Percentiles rank a stretch among this genome's conserved stretches.
These are phyloP conservation scores for Sericinus montela DNA, from an alignment of 2,888 invertebrate species.

Conservation along the genomic window DNA sequence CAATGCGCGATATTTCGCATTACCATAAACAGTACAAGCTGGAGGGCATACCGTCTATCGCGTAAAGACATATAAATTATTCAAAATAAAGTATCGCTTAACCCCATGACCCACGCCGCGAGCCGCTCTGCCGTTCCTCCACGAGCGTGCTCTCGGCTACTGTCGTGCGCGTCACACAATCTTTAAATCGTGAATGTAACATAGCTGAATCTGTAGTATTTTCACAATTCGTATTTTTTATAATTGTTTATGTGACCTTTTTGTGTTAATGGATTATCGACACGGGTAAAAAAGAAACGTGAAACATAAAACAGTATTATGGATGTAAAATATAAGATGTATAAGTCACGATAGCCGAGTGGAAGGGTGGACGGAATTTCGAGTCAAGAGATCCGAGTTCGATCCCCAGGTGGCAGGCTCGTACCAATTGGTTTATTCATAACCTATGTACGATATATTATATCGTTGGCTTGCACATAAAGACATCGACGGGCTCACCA, in stretches of 20 bases:
- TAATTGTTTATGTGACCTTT: background rate
- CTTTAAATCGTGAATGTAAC: conserved; percentile 18
- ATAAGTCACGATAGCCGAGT: too few species aligned
- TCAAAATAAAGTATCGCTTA: conserved; percentile 80
- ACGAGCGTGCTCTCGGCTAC: conserved; percentile 25
- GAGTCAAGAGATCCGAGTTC: too few species aligned
- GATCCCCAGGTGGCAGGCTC: too few species aligned
- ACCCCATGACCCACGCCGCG: conserved; percentile 63
- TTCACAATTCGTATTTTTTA: background rate
- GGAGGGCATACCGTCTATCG: conserved; percentile 77
- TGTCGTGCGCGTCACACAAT: conserved; percentile 19
- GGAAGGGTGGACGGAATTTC: too few species aligned
- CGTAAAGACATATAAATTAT: conserved; percentile 77
- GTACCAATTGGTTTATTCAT: too few species aligned
- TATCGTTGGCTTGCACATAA: too few species aligned
- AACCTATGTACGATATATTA: too few species aligned
- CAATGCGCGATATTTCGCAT: conserved; percentile 77
- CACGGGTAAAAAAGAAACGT: too few species aligned
- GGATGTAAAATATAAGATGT: too few species aligned
- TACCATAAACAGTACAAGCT: conserved; percentile 77
- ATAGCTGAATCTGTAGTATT: background rate
- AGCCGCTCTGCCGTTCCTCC: conserved; percentile 29
- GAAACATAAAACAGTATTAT: too few species aligned
- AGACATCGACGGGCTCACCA: too few species aligned
- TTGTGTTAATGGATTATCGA: too few species aligned